Evolutionary conservation across 2,888 invertebrate species (phyloP), one percentile per base, ranked within the genome.

Genomic region (Drosophila anomelani): DNA sequence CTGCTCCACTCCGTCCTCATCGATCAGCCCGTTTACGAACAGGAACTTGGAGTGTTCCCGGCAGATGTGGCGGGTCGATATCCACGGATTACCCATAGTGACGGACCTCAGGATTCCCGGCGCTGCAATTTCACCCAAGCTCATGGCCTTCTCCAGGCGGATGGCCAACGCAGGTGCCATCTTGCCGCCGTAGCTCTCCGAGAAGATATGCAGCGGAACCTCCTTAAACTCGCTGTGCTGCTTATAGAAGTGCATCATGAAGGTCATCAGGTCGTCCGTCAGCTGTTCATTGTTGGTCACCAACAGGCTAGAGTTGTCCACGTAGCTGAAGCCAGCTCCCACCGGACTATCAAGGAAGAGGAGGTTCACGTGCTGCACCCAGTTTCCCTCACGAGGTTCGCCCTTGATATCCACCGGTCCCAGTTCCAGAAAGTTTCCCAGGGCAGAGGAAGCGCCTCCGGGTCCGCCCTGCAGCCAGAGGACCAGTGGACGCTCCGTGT

Each of bases 381-480:
- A 97, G 39, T 96, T 95, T 57, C 94, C 93, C 78, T 95, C 94
- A 62, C 97, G 94, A 9, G 94, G 93, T 4, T 94, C 93, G 15
- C 95, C 92, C 59, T 95, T 92, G 2, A 94, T 88, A 88, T 96
- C 95, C 39, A 96, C 92, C 0, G 97, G 97, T 3, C 97, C 97
- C 13, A 97, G 91, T 89, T 97, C 96, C 64, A 95, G 94, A 88
- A 98, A 97, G 90, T 97, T 97, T 20, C 97, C 97, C 87, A 95
- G 95, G 0, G 95, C 96, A 0, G 96, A 95, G 9, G 96, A 95
- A 0, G 96, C 96, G 0, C 94, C 95, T 0, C 94, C 97, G 0
- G 97, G 97, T 0, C 97, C 97, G 4, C 97, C 97, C 94, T 97
- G 95, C 7, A 97, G 93, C 97, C 97, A 97, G 49, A 98, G 94